Conservation (phyloP, 1,140 invertebrate genomes). For the Pogonomyrmex barbatus region DNA sequence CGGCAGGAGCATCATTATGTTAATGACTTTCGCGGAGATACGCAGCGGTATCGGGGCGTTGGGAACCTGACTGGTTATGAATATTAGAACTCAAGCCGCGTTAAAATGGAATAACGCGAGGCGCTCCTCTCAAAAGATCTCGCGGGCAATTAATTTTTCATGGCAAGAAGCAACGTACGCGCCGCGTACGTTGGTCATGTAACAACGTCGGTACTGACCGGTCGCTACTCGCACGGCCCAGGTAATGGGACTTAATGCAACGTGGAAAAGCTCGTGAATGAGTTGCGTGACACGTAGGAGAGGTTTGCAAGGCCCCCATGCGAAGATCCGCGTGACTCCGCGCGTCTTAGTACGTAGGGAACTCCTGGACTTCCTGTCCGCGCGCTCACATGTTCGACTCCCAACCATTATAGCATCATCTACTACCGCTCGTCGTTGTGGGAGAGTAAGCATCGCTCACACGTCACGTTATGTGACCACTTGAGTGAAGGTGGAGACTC, state of each 20-base stretch:
- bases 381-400: constrained; percentile 82
- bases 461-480: constrained; percentile 83
- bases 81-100: constrained; percentile 11
- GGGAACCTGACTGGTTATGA: neutral
- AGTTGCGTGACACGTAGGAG: constrained; percentile 85
- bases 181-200: neutral
- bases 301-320: constrained; percentile 84
- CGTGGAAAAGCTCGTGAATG: constrained; percentile 83
- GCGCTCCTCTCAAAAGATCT: constrained; percentile 3
- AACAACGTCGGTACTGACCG: constrained; percentile 14
- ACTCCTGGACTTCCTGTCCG: constrained; percentile 85
- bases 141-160: constrained; percentile 59
- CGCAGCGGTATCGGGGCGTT: neutral
- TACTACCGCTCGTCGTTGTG: constrained; percentile 84
- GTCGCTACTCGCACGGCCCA: constrained; percentile 26
- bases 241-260: constrained; percentile 75
- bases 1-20: neutral
- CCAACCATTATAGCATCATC: constrained; percentile 86
- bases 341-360: constrained; percentile 75
- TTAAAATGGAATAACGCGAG: constrained; percentile 21
- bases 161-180: neutral
- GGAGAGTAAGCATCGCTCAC: constrained; percentile 85
- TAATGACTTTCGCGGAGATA: constrained; percentile 37
- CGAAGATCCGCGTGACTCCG: constrained; percentile 85
- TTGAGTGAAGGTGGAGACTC: constrained; percentile 76